phyloP scores from a whole-genome alignment of 1,140 invertebrate genomes.

The Solenopsis fugax region DNA sequence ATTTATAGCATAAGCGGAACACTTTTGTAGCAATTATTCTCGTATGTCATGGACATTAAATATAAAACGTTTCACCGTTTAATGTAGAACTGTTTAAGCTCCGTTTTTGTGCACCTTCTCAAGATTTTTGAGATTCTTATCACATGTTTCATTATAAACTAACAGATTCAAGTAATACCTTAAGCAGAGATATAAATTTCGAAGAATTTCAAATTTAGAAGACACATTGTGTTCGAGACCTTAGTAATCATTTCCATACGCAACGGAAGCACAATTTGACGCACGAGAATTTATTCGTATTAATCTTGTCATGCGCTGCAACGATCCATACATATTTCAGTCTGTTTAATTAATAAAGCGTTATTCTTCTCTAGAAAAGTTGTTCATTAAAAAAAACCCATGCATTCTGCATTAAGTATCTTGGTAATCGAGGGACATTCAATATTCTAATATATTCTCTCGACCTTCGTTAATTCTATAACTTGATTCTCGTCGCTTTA shows the following conservation, averaged over 20 bases:
- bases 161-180: conserved; percentile 25
- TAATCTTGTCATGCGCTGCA: conserved; percentile 21
- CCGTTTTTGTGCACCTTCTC: conserved; percentile 21
- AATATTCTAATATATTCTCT: conserved; percentile 22
- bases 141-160: conserved; percentile 19
- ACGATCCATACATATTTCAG: neutral
- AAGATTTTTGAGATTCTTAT: neutral
- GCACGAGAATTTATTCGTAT: conserved; percentile 1
- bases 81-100: neutral
- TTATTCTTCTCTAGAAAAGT: conserved; percentile 10
- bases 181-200: conserved; percentile 27
- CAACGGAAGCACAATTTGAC: neutral
- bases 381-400: conserved; percentile 30
- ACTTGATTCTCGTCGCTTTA: neutral
- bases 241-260: neutral
- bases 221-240: conserved; percentile 20
- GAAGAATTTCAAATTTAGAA: conserved; percentile 16
- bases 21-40: conserved; percentile 22
- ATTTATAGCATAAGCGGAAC: neutral
- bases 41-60: conserved; percentile 15
- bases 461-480: neutral
- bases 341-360: conserved; percentile 36
- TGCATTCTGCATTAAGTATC: conserved; percentile 1
- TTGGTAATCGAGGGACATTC: conserved; percentile 15
- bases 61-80: conserved; percentile 8